phyloP scores from a whole-genome alignment of 2,888 invertebrate genomes.

The Gasteruption jaculator region DNA sequence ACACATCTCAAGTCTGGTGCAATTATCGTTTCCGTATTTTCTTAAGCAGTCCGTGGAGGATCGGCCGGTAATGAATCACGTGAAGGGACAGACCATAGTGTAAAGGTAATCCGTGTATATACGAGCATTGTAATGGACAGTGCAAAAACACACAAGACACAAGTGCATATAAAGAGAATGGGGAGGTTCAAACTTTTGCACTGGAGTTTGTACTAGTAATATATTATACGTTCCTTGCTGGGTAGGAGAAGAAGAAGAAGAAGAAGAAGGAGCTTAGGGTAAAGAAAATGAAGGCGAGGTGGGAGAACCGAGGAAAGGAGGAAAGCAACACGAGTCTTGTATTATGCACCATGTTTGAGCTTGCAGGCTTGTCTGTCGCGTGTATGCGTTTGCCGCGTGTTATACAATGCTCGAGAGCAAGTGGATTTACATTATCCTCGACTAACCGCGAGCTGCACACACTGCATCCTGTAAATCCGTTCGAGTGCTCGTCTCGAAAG shows the following conservation, averaged over 20 bases:
- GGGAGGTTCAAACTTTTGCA: slow-evolving; percentile 30
- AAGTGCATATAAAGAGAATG: slow-evolving; percentile 11
- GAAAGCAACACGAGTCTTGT: slow-evolving; percentile 18
- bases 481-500: slow-evolving; percentile 20
- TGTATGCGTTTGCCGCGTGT: slow-evolving; percentile 21
- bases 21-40: slow-evolving; percentile 47
- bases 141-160: slow-evolving; percentile 28
- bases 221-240: slow-evolving; percentile 36
- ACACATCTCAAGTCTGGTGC: slow-evolving; percentile 43
- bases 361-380: slow-evolving; percentile 10
- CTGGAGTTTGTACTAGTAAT: slow-evolving; percentile 30
- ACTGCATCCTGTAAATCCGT: slow-evolving; percentile 25
- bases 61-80: slow-evolving; percentile 43
- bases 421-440: slow-evolving; percentile 42
- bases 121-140: slow-evolving; percentile 34
- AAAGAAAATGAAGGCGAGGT: slow-evolving; percentile 14
- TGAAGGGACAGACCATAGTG: slow-evolving; percentile 39
- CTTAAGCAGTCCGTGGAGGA: slow-evolving; percentile 35
- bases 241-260: slow-evolving; percentile 20
- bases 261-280: slow-evolving; percentile 14
- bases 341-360: slow-evolving; percentile 16
- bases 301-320: slow-evolving; percentile 10
- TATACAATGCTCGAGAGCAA: slow-evolving; percentile 36
- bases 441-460: slow-evolving; percentile 34
- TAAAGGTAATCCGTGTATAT: slow-evolving; percentile 30